Conservation (phyloP, 2,797 vertebrate genomes). For the Peromyscus melanophrys region DNA sequence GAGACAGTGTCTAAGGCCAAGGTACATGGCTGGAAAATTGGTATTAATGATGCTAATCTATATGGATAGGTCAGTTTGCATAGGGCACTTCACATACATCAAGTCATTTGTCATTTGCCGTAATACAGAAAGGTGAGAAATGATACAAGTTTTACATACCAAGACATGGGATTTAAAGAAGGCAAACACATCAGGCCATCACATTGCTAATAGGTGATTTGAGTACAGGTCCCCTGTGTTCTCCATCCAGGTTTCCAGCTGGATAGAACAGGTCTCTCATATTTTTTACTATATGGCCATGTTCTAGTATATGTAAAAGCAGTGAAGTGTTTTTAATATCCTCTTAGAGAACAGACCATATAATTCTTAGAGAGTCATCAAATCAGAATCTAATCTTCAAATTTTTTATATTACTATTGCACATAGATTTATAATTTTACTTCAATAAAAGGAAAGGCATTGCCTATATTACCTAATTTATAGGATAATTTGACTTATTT, state of each 20-base stretch:
- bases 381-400: constrained; percentile 15
- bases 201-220: not conserved
- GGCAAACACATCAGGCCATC: not conserved
- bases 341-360: constrained; percentile 1
- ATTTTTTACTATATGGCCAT: not conserved
- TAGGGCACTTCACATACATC: not conserved
- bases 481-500: constrained; percentile 7
- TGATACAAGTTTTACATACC: not conserved
- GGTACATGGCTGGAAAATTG: constrained; percentile 78
- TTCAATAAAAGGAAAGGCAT: constrained; percentile 31
- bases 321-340: constrained; percentile 8
- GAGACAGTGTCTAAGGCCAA: constrained; percentile 89
- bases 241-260: not conserved
- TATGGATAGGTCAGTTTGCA: not conserved
- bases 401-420: constrained; percentile 2
- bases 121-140: constrained; percentile 11
- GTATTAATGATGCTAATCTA: not conserved
- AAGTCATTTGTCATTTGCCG: constrained; percentile 14
- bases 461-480: not conserved
- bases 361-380: constrained; percentile 30
- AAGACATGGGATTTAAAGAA: constrained; percentile 47
- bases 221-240: not conserved
- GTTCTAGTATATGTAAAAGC: constrained; percentile 4
- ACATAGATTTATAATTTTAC: not conserved
- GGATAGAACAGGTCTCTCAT: not conserved